Percentiles rank a stretch among this genome's conserved stretches.
Conservation (phyloP, 2,888 invertebrate genomes). For the Zygogramma bicolorata region DNA sequence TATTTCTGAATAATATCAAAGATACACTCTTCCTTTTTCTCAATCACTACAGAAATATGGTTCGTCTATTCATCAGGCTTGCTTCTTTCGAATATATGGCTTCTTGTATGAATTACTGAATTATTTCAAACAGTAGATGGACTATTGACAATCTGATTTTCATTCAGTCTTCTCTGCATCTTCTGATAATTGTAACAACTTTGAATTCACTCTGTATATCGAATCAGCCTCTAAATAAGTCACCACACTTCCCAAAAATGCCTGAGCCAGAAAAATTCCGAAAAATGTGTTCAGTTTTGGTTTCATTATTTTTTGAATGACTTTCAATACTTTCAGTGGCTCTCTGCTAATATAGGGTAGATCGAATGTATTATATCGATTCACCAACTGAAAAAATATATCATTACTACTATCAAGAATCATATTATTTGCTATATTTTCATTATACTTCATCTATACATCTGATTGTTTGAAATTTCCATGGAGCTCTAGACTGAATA, state of each 20-base stretch:
- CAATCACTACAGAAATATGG: too few species aligned
- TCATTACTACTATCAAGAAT: too few species aligned
- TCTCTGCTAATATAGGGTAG: conserved; percentile 74
- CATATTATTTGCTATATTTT: conserved; percentile 22
- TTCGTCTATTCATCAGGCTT: too few species aligned
- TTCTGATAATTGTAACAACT: conserved; percentile 55
- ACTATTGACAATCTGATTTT: not conserved
- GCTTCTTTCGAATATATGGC: too few species aligned
- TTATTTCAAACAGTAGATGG: not conserved
- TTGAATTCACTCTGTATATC: conserved; percentile 64
- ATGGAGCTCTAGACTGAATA: too few species aligned
- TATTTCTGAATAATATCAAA: too few species aligned
- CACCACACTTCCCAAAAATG: conserved; percentile 70
- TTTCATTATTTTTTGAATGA: conserved; percentile 70
- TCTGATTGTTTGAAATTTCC: too few species aligned
- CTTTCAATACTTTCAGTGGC: conserved; percentile 69
- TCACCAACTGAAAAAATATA: conserved; percentile 71
- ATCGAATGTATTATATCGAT: conserved; percentile 73
- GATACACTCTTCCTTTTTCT: too few species aligned
- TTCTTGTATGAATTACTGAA: not conserved
- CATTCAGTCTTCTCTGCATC: not conserved
- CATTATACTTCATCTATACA: too few species aligned
- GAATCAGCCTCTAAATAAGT: conserved; percentile 75
- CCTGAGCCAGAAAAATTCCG: conserved; percentile 68
- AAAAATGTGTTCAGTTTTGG: conserved; percentile 70